A percentile compares a stretch with the other conserved stretches of the same genome.
phyloP scores from a whole-genome alignment of 2,113 vertebrate genomes.

The Neolamprologus longior region DNA sequence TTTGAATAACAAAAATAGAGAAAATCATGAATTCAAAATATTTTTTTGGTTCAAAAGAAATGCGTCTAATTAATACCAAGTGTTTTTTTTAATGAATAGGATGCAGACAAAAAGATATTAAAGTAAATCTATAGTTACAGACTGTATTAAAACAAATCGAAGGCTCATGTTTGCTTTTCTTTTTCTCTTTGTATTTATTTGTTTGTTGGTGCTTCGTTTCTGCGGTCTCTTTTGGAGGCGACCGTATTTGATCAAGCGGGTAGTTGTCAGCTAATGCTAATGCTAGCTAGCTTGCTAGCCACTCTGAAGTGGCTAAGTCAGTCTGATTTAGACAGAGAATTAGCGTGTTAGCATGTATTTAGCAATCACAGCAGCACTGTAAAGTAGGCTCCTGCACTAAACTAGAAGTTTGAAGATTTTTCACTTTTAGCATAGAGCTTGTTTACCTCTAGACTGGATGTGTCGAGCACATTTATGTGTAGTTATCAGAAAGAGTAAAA shows the following conservation, averaged over 20 bases:
- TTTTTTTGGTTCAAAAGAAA: not conserved
- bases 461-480: not conserved
- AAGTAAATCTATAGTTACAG: not conserved
- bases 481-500: not conserved
- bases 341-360: not conserved
- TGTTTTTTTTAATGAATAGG: not conserved
- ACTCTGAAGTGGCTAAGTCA: not conserved
- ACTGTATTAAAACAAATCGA: not conserved
- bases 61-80: fast-evolving
- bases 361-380: not conserved
- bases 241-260: not conserved
- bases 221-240: fast-evolving
- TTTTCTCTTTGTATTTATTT: not conserved
- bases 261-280: not conserved
- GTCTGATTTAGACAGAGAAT: not conserved
- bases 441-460: not conserved
- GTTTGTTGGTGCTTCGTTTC: not conserved
- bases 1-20: not conserved
- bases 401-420: not conserved
- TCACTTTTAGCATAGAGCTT: not conserved
- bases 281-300: not conserved
- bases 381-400: not conserved
- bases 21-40: not conserved
- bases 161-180: not conserved
- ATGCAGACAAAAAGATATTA: not conserved